Base-by-base conservation (phyloP, 2,797 vertebrate genomes). In the Cyprinella venusta region DNA sequence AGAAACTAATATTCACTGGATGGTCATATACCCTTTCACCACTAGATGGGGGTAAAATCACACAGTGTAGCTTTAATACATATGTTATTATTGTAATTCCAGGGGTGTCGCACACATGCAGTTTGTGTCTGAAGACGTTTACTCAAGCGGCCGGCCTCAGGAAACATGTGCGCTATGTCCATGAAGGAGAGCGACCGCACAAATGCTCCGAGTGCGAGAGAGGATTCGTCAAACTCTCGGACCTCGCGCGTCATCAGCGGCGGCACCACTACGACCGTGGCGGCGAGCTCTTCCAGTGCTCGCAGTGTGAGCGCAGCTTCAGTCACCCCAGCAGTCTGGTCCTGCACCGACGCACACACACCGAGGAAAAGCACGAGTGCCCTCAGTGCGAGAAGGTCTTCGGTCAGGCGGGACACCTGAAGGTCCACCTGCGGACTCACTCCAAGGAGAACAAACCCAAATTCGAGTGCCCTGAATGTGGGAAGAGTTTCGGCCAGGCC, bases 361-460 rank as follows among this genome's bases (percentile, higher is more conserved):
- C 72, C 13, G 78, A 80, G 38, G 85, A 86, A 19, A 86, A 78
- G 40, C 85, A 84, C 24, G 76, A 84, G 42, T 86, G 85, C 61
- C 79, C 82, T 15, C 74, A 78, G 61, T 86, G 85, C 54, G 79
- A 78, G 5, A 87, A 87, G 82, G 67, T 64, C 7, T 86, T 86
- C 36, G 76, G 74, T 48, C 85, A 86, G 82, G 64, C 70, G 0
- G 86, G 86, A 38, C 86, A 87, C 63, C 79, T 87, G 15, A 87
- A 87, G 38, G 82, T 84, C 19, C 86, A 87, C 59, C 52, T 84
- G 61, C 82, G 79, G 19, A 81, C 80, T 59, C 86, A 87, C 79
- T 81, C 79, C 26, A 84, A 84, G 42, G 82, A 86, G 38, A 87
- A 78, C 6, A 83, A 83, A 48, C 82, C 82, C 0, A 78, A 48